These are phyloP conservation scores for Rattus rattus DNA, from an alignment of 2,113 vertebrate genomes.

Conservation along the genomic window DNA sequence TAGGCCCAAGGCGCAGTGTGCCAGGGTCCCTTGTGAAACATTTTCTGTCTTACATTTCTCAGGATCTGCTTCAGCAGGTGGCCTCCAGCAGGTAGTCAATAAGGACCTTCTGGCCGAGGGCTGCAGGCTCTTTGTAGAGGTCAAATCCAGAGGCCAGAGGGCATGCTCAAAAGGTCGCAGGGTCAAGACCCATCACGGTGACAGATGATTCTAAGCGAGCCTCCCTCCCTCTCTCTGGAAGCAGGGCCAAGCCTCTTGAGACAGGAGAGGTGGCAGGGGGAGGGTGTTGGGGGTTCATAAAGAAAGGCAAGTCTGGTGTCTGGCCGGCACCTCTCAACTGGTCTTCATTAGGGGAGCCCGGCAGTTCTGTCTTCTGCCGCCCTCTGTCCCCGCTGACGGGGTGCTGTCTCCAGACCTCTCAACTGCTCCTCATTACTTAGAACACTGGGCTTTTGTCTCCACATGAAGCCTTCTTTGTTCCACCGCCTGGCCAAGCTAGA, in stretches of 20 bases:
- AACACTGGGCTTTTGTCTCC: slow-evolving; percentile 90
- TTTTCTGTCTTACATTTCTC: slow-evolving; percentile 93
- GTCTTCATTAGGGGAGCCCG: slow-evolving; percentile 86
- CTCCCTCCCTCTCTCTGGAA: not conserved
- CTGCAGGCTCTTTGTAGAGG: slow-evolving; percentile 88
- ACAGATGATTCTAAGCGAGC: slow-evolving; percentile 89
- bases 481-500: slow-evolving; percentile 76
- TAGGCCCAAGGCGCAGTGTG: slow-evolving; percentile 86
- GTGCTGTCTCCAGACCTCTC: slow-evolving; percentile 90
- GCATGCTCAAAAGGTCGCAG: slow-evolving; percentile 88
- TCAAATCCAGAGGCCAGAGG: slow-evolving; percentile 92
- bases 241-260: slow-evolving; percentile 69
- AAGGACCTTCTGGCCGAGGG: slow-evolving; percentile 88
- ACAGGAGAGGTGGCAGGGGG: slow-evolving; percentile 30
- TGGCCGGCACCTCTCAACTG: slow-evolving; percentile 89
- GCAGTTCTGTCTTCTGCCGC: slow-evolving; percentile 78
- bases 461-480: slow-evolving; percentile 91
- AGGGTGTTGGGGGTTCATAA: slow-evolving; percentile 51
- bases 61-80: slow-evolving; percentile 89
- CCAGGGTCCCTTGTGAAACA: slow-evolving; percentile 91
- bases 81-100: slow-evolving; percentile 97
- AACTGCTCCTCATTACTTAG: slow-evolving; percentile 91
- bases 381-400: slow-evolving; percentile 79
- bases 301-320: slow-evolving; percentile 78
- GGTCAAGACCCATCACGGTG: slow-evolving; percentile 92